Evolutionary conservation across 2,888 invertebrate genomes (phyloP).

Genomic region (Meandrusa payeni): DNA sequence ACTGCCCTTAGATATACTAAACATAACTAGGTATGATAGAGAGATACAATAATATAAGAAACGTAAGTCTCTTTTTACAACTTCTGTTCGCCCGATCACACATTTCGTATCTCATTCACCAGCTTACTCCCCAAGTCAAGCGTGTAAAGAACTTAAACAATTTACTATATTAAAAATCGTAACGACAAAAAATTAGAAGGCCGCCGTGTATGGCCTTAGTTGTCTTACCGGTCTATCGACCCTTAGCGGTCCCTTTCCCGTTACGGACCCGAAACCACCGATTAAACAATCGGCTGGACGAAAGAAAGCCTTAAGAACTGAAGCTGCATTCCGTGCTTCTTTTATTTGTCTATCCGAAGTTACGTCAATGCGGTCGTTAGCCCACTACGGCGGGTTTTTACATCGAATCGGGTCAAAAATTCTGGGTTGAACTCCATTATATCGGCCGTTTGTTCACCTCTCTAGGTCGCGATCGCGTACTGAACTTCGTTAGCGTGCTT

Average conservation of each 20-base stretch:
- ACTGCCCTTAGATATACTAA: too few relatives aligned
- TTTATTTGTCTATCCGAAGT: conserved; percentile 61
- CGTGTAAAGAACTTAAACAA: conserved; percentile 4
- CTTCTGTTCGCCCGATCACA: too few relatives aligned
- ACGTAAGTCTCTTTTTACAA: too few relatives aligned
- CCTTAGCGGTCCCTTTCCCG: conserved; percentile 30
- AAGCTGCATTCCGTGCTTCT: conserved; percentile 55
- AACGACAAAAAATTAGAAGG: conserved; percentile 26
- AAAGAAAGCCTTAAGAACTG: conserved; percentile 44
- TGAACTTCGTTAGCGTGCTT: not conserved
- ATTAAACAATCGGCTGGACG: conserved; percentile 27
- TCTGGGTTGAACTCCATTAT: conserved; percentile 65
- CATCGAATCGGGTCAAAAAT: conserved; percentile 71
- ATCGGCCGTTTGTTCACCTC: conserved; percentile 72
- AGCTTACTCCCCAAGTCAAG: too few relatives aligned
- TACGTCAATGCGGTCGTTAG: conserved; percentile 63
- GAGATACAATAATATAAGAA: too few relatives aligned
- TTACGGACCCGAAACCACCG: conserved; percentile 27
- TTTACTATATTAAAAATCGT: conserved; percentile 13
- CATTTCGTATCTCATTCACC: too few relatives aligned
- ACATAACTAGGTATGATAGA: too few relatives aligned
- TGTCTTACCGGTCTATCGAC: conserved; percentile 26
- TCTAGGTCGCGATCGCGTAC: conserved; percentile 57
- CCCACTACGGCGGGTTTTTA: conserved; percentile 54
- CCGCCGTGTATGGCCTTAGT: conserved; percentile 27